A percentile compares a stretch with the other conserved stretches of the same genome.
phyloP scores from a whole-genome alignment of 2,797 vertebrate genomes.

The Dryobates pubescens region DNA sequence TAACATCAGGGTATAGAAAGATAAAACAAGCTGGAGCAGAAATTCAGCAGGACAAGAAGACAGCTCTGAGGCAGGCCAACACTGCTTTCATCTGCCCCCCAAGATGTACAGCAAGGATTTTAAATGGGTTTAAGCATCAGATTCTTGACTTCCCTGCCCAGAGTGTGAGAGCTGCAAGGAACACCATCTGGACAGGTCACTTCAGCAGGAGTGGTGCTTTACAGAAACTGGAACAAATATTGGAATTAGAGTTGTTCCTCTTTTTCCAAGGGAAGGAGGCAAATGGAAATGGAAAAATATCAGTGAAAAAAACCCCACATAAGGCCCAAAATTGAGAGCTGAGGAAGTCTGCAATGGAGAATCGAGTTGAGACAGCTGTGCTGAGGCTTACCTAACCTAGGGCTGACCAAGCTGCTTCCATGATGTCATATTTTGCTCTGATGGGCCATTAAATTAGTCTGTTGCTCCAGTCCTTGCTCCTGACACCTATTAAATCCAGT shows the following conservation, averaged over 20 bases:
- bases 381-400: slow-evolving; percentile 52
- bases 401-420: slow-evolving; percentile 59
- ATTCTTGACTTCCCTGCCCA: not conserved
- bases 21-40: not conserved
- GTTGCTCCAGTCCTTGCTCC: slow-evolving; percentile 34
- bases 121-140: not conserved
- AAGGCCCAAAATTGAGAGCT: slow-evolving; percentile 30
- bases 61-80: not conserved
- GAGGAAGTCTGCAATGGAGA: slow-evolving; percentile 65
- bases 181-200: slow-evolving; percentile 17
- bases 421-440: slow-evolving; percentile 57
- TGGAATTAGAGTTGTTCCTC: not conserved
- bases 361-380: slow-evolving; percentile 64
- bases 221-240: slow-evolving; percentile 41
- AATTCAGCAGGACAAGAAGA: not conserved
- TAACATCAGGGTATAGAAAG: not conserved
- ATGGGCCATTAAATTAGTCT: slow-evolving; percentile 44
- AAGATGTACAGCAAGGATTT: not conserved
- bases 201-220: not conserved
- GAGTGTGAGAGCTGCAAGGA: not conserved
- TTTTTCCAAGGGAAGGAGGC: slow-evolving; percentile 41
- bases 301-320: not conserved
- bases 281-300: slow-evolving; percentile 59
- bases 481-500: slow-evolving; percentile 63
- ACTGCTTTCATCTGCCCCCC: not conserved